Conservation (phyloP, 2,888 invertebrate species). For the Chymomyza amoena region DNA sequence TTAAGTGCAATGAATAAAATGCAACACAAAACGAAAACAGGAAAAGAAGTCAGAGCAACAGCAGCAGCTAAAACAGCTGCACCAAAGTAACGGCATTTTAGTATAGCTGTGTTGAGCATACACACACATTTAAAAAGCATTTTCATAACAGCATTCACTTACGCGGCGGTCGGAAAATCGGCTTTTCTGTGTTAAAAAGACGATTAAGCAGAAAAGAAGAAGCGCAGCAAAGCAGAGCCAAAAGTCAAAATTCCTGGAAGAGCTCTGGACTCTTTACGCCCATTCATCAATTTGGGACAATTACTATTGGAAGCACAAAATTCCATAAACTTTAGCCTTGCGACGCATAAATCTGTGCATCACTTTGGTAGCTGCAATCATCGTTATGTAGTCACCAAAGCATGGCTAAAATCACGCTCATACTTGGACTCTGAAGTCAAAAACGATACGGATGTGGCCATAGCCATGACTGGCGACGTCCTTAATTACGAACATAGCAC, state of each 20-base stretch:
- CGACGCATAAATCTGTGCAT: constrained; percentile 62
- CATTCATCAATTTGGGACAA: no score
- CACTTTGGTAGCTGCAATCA: constrained; percentile 83
- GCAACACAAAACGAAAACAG: constrained; percentile 38
- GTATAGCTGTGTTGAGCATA: constrained; percentile 43
- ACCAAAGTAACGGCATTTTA: constrained; percentile 50
- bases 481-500: constrained; percentile 62
- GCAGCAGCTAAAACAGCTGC: background rate
- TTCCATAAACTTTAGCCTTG: no score
- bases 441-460: constrained; percentile 54
- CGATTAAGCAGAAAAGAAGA: no score
- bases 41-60: constrained; percentile 52
- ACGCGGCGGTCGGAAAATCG: constrained; percentile 57
- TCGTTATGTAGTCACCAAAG: constrained; percentile 83
- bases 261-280: no score
- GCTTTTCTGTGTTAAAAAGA: constrained; percentile 5
- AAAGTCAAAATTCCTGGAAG: no score
- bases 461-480: constrained; percentile 76
- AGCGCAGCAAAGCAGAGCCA: background rate
- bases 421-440: constrained; percentile 89
- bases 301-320: no score
- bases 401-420: constrained; percentile 82
- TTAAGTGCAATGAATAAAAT: background rate
- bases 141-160: constrained; percentile 57
- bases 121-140: constrained; percentile 18